Evolutionary conservation across 2,797 vertebrate species (phyloP).

Genomic region (Falco naumanni): DNA sequence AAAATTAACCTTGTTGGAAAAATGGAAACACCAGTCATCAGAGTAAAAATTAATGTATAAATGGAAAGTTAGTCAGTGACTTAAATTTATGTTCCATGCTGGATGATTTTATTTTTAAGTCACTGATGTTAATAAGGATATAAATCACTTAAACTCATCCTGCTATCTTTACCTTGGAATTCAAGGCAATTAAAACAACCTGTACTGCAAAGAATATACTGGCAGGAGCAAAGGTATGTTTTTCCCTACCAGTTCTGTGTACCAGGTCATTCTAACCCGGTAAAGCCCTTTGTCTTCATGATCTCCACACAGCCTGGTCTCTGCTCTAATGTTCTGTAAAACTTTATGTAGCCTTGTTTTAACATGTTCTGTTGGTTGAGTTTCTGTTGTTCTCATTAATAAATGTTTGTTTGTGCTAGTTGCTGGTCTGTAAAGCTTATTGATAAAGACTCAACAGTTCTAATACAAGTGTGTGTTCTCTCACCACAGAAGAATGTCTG

Average conservation of each 20-base stretch:
- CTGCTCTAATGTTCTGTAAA: not conserved
- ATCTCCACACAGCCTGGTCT: not conserved
- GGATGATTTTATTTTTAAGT: not conserved
- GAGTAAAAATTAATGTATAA: not conserved
- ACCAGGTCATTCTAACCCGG: not conserved
- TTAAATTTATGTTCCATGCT: not conserved
- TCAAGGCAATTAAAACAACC: not conserved
- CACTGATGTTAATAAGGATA: not conserved
- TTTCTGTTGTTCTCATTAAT: not conserved
- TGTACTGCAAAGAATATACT: not conserved
- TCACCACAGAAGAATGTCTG: not conserved
- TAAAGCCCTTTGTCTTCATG: not conserved
- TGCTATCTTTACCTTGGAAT: not conserved
- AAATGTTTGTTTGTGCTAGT: not conserved
- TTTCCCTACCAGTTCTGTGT: not conserved
- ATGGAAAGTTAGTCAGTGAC: not conserved
- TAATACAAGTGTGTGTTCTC: not conserved
- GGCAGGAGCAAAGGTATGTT: not conserved
- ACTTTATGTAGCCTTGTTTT: not conserved
- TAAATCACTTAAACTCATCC: not conserved
- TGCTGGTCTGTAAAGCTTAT: not conserved
- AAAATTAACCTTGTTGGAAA: conserved; percentile 8
- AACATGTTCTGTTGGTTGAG: not conserved
- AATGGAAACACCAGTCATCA: not conserved
- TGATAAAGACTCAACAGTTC: not conserved